Conservation (phyloP, 2,113 vertebrate genomes). For the Antigone vipio region DNA sequence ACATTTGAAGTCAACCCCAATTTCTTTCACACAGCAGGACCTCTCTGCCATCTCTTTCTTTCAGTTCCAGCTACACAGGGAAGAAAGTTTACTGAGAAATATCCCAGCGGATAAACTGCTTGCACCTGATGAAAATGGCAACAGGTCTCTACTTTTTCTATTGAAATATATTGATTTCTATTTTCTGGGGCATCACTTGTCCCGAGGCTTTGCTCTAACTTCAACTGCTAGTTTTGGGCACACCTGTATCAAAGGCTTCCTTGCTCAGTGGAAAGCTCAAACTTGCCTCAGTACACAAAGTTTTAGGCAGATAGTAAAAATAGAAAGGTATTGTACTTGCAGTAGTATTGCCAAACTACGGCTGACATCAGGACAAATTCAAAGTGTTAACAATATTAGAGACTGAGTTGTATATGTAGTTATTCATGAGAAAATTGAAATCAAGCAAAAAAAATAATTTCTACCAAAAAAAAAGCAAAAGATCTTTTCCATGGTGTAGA, state of each 20-base stretch:
- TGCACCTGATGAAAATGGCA: conserved; percentile 65
- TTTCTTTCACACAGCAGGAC: background rate
- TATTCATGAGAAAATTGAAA: background rate
- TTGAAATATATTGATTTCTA: background rate
- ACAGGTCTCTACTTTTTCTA: conserved; percentile 61
- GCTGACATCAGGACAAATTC: background rate
- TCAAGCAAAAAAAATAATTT: background rate
- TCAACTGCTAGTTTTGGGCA: background rate
- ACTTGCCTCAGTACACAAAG: no score
- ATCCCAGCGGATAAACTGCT: conserved; percentile 69
- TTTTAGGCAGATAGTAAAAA: background rate
- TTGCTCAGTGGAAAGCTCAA: background rate
- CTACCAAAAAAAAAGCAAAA: background rate
- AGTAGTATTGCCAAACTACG: background rate
- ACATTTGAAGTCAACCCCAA: background rate
- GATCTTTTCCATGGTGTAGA: background rate
- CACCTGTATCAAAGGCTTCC: background rate
- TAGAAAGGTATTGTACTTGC: fast-evolving
- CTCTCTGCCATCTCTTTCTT: conserved; percentile 71
- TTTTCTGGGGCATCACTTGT: background rate
- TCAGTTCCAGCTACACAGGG: conserved; percentile 77
- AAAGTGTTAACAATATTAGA: background rate
- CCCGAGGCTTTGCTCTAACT: background rate
- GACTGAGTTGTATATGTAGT: no score
- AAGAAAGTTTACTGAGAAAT: conserved; percentile 66